Conservation (phyloP, 1,140 invertebrate genomes). For the Drosophila ambigua region DNA sequence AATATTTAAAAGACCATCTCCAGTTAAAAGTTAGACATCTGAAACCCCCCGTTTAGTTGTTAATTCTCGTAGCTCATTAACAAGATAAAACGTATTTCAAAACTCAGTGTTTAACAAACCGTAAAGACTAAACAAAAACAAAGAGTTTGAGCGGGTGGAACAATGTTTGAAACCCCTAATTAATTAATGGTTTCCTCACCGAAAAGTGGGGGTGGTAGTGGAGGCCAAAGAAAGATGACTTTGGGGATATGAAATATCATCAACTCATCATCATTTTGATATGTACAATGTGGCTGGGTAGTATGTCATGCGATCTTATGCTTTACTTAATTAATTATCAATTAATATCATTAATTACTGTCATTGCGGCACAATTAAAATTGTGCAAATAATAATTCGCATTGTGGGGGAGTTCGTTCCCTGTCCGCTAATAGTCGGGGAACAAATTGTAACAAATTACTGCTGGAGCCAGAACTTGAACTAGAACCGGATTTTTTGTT, state of each 20-base stretch:
- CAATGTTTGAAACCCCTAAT: constrained; percentile 51
- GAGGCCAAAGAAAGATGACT: constrained; percentile 43
- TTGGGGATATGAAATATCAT: constrained; percentile 30
- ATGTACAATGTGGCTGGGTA: constrained; percentile 22
- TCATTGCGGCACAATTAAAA: constrained; percentile 26
- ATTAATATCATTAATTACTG: constrained; percentile 74
- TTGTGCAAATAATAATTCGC: constrained; percentile 24
- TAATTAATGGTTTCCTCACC: constrained; percentile 64
- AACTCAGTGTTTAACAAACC: constrained; percentile 58
- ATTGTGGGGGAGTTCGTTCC: constrained; percentile 32
- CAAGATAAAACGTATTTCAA: constrained; percentile 54
- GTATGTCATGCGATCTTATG: constrained; percentile 43
- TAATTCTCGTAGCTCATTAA: constrained; percentile 67
- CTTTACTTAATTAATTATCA: constrained; percentile 62
- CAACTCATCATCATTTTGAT: constrained; percentile 15
- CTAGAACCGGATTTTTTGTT: constrained; percentile 63
- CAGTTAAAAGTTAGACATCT: constrained; percentile 27
- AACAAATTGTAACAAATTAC: constrained; percentile 69
- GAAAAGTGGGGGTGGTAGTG: constrained; percentile 25
- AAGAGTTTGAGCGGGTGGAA: constrained; percentile 3
- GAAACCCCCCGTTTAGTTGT: constrained; percentile 54
- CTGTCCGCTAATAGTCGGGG: constrained; percentile 6
- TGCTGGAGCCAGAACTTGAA: constrained; percentile 15
- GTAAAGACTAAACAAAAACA: constrained; percentile 27
- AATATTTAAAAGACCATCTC: constrained; percentile 1